phyloP scores from a whole-genome alignment of 2,888 invertebrate species.

The Callyntrura sp. region DNA sequence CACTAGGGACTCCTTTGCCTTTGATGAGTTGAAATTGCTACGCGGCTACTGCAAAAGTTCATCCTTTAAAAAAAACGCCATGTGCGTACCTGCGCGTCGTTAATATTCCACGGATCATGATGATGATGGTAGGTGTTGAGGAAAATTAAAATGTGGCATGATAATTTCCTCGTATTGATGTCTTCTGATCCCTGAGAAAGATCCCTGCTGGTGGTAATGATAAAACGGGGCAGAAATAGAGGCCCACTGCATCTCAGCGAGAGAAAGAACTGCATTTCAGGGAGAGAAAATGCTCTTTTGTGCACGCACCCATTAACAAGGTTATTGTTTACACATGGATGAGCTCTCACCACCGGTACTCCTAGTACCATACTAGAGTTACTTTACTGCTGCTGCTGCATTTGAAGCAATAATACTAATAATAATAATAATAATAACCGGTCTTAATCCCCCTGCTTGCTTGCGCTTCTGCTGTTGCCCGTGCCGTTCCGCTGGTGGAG shows the following conservation, averaged over 20 bases:
- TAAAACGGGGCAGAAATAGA: background rate
- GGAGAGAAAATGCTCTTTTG: background rate
- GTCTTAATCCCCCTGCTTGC: background rate
- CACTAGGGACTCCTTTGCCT: background rate
- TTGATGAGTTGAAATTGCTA: background rate
- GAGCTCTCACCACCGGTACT: constrained; percentile 38
- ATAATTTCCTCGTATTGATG: background rate
- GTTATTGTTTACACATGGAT: constrained; percentile 70
- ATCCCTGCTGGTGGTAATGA: background rate
- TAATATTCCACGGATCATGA: background rate
- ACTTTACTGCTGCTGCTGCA: constrained; percentile 1
- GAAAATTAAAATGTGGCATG: background rate
- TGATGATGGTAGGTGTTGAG: background rate
- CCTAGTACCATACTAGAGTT: background rate
- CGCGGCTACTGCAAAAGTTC: background rate
- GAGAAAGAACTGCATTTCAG: background rate
- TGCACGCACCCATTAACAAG: constrained; percentile 60
- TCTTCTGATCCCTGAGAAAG: background rate
- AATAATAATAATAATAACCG: too few species aligned
- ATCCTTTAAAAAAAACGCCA: background rate
- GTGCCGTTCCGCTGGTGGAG: background rate
- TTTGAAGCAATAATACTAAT: background rate
- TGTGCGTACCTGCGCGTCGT: background rate
- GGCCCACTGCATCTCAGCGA: constrained; percentile 5
- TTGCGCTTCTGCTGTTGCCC: background rate